Conservation (phyloP, 37 sponge, comb jelly and placozoan genomes). For the Geodia barretti region DNA sequence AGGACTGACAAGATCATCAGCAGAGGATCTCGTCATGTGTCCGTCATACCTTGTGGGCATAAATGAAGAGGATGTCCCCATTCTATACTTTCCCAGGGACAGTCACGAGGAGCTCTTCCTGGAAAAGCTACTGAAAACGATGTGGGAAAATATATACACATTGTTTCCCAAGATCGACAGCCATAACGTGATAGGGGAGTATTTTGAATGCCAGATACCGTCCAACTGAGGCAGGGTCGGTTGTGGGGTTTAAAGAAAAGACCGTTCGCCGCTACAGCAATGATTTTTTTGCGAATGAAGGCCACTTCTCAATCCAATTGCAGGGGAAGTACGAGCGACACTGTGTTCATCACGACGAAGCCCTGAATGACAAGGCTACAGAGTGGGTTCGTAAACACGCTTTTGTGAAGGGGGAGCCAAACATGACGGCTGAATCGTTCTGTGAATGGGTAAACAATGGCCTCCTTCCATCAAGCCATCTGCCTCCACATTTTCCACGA, state of each 20-base stretch:
- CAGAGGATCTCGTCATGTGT: neutral
- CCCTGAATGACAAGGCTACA: neutral
- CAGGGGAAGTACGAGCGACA: conserved; percentile 27
- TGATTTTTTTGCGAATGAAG: conserved; percentile 14
- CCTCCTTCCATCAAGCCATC: conserved; percentile 4
- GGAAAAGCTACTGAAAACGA: neutral
- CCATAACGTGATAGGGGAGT: neutral
- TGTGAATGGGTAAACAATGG: conserved; percentile 10
- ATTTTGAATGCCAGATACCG: neutral
- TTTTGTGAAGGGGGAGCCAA: conserved; percentile 27
- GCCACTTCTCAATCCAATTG: neutral
- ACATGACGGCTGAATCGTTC: conserved; percentile 25
- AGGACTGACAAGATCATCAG: neutral
- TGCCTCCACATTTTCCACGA: conserved; percentile 9
- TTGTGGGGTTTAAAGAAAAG: conserved; percentile 25
- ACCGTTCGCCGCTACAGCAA: conserved; percentile 8
- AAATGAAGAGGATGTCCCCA: neutral
- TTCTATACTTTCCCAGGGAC: neutral
- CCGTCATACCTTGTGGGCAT: neutral
- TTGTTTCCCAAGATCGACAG: neutral
- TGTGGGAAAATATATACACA: neutral
- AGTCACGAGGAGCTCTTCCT: neutral
- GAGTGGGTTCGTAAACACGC: conserved; percentile 31
- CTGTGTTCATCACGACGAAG: neutral
- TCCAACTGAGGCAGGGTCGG: conserved; percentile 6